Evolutionary conservation across 1,140 invertebrate species (phyloP).

Genomic region (Mycetomoellerius zeteki): DNA sequence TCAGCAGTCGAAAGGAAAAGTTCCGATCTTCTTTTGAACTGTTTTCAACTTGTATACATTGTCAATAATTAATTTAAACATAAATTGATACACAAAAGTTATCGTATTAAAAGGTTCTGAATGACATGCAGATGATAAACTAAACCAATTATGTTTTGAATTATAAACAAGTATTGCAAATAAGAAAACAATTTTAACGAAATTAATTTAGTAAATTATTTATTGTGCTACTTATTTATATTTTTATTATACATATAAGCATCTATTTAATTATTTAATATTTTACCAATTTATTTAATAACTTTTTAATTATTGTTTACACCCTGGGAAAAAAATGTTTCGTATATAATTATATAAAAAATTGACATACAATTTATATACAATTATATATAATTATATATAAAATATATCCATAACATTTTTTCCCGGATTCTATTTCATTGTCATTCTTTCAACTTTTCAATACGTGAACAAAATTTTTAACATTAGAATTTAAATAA

Average conservation of each 20-base stretch:
- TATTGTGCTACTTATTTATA: neutral
- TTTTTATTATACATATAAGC: neutral
- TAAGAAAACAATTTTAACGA: neutral
- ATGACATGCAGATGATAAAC: neutral
- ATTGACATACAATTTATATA: too few species aligned
- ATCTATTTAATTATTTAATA: neutral
- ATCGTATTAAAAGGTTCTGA: neutral
- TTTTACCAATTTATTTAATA: neutral
- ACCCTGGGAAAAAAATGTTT: too few species aligned
- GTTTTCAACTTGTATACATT: neutral
- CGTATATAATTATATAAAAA: too few species aligned
- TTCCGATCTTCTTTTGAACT: neutral
- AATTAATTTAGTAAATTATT: neutral
- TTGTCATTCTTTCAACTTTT: neutral
- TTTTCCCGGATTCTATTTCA: neutral
- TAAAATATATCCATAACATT: too few species aligned
- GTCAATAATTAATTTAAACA: neutral
- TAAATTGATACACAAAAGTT: constrained; percentile 1
- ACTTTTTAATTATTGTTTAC: neutral
- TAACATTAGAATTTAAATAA: neutral
- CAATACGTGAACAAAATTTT: neutral
- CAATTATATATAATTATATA: too few species aligned
- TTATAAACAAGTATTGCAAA: neutral
- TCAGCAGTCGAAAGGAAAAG: neutral
- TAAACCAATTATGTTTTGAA: neutral